A percentile compares a stretch with the other conserved stretches of the same genome.
Evolutionary conservation across 2,113 vertebrate species (phyloP).

Genomic region (Steatornis caripensis): DNA sequence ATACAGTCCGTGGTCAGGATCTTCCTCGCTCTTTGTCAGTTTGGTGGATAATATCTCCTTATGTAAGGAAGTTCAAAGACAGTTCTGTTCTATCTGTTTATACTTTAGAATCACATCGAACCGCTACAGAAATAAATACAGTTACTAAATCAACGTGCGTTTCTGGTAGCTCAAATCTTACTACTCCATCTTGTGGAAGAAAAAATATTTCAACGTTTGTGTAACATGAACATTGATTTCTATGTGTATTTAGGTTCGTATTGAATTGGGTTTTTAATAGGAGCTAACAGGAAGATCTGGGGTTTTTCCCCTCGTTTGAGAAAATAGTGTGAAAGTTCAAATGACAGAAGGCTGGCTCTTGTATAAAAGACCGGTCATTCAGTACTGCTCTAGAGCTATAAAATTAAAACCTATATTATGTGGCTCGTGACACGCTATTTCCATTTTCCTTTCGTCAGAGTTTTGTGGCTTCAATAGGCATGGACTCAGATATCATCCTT

Average conservation of each 20-base stretch:
- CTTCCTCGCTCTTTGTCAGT: neutral
- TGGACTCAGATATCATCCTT: neutral
- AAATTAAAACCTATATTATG: neutral
- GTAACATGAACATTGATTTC: neutral
- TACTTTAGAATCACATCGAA: neutral
- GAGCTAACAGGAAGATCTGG: neutral
- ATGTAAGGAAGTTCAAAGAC: neutral
- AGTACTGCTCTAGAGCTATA: neutral
- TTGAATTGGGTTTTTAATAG: neutral
- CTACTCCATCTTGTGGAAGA: constrained; percentile 75
- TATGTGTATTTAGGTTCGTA: neutral
- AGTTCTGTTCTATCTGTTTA: neutral
- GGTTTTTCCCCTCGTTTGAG: rapidly evolving
- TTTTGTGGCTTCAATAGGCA: neutral
- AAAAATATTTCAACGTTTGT: neutral
- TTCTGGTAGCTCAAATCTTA: neutral
- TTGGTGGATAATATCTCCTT: neutral
- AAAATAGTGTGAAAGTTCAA: neutral
- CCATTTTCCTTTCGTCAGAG: neutral
- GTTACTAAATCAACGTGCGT: neutral
- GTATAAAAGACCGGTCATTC: neutral
- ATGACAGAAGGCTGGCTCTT: neutral
- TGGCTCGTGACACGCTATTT: neutral
- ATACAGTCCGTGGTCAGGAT: neutral
- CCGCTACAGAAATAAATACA: neutral